Evolutionary conservation across 2,888 invertebrate species (phyloP).

Genomic region (Heliconius ismenius): DNA sequence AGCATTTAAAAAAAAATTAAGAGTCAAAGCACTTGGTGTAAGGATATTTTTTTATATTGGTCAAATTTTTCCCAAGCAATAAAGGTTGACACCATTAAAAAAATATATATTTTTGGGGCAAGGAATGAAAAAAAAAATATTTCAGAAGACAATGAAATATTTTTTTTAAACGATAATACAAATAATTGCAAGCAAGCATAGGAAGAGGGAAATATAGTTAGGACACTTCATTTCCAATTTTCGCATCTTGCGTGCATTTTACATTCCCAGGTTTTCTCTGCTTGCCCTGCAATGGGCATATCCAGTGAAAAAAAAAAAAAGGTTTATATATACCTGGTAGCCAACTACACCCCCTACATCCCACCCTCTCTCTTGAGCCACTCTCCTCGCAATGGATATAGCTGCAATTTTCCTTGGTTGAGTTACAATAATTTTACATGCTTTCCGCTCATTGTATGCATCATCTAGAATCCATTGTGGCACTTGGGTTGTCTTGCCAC

Average conservation of each 20-base stretch:
- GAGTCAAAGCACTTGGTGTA: too few species aligned
- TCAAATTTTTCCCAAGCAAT: too few species aligned
- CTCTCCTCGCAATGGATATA: constrained; percentile 92
- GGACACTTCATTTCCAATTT: neutral
- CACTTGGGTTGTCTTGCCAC: constrained; percentile 94
- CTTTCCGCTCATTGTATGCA: constrained; percentile 81
- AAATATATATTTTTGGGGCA: neutral
- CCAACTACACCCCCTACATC: constrained; percentile 91
- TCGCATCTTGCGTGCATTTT: too few species aligned
- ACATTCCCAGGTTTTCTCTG: too few species aligned
- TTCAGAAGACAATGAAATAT: too few species aligned
- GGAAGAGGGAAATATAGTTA: too few species aligned
- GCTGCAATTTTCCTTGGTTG: constrained; percentile 97
- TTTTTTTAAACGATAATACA: neutral
- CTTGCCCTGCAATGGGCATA: too few species aligned
- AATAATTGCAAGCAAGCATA: neutral
- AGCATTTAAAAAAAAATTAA: too few species aligned
- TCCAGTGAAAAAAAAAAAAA: neutral
- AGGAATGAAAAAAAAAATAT: too few species aligned
- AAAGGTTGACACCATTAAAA: too few species aligned
- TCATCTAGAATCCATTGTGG: constrained; percentile 96
- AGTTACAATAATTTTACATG: constrained; percentile 94
- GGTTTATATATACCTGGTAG: constrained; percentile 86
- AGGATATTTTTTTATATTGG: too few species aligned
- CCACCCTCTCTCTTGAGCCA: constrained; percentile 92